A percentile compares a stretch with the other conserved stretches of the same genome.
These are phyloP conservation scores for Drosophila birchii DNA, from an alignment of 2,888 invertebrate species.

Conservation along the genomic window DNA sequence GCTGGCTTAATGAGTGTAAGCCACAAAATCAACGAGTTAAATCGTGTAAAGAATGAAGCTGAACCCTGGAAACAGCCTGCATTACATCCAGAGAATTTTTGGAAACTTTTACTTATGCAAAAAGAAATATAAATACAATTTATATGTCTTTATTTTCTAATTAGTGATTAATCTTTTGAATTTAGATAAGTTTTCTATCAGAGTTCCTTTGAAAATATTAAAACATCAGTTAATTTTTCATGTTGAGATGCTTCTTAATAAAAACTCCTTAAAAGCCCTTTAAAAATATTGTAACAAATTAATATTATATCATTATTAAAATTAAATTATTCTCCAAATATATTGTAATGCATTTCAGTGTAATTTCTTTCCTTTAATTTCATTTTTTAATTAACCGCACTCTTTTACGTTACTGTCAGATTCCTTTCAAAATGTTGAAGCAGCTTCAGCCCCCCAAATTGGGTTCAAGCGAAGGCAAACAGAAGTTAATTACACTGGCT, in stretches of 20 bases:
- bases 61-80: slow-evolving; percentile 29
- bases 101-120: background rate
- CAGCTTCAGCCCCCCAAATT: background rate
- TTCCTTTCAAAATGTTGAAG: background rate
- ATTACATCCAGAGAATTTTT: slow-evolving; percentile 17
- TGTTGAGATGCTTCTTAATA: too few species aligned
- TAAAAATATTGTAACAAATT: background rate
- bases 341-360: background rate
- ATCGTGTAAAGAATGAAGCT: slow-evolving; percentile 62
- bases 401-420: background rate
- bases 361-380: background rate
- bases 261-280: too few species aligned
- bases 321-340: background rate
- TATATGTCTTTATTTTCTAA: background rate
- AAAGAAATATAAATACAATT: background rate
- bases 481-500: slow-evolving; percentile 8
- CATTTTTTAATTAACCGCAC: slow-evolving; percentile 6
- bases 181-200: background rate
- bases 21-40: slow-evolving; percentile 77
- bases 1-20: slow-evolving; percentile 72
- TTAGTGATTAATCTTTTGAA: background rate
- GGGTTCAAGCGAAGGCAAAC: slow-evolving; percentile 22
- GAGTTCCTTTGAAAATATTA: too few species aligned
- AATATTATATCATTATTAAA: background rate
- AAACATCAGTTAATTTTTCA: too few species aligned